Evolutionary conservation across 92 coral and sea anemone species (phyloP).

Genomic region (Blastomussa wellsi): DNA sequence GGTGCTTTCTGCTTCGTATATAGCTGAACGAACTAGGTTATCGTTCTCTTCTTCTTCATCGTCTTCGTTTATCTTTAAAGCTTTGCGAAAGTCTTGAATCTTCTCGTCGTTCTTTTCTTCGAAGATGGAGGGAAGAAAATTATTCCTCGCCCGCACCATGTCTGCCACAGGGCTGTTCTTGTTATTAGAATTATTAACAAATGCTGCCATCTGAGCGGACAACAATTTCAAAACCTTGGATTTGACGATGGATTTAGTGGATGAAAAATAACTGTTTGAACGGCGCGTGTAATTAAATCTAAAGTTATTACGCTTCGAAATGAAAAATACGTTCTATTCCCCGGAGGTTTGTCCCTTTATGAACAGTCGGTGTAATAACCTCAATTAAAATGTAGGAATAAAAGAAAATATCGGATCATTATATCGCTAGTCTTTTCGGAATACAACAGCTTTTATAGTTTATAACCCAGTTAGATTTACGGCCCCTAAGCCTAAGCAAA

Average conservation of each 20-base stretch:
- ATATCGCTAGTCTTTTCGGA: not conserved
- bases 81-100: constrained; percentile 58
- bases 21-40: constrained; percentile 6
- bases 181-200: constrained; percentile 1
- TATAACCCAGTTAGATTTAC: too few relatives aligned
- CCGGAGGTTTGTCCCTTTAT: constrained; percentile 5
- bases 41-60: constrained; percentile 1
- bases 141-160: constrained; percentile 19
- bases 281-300: not conserved
- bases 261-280: constrained; percentile 1
- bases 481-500: too few relatives aligned
- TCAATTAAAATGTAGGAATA: constrained; percentile 1
- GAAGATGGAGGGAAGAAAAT: constrained; percentile 50
- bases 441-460: not conserved
- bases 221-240: constrained; percentile 5
- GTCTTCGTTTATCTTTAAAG: constrained; percentile 39
- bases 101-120: constrained; percentile 57
- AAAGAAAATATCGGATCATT: not conserved
- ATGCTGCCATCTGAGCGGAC: constrained; percentile 15
- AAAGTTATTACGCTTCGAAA: constrained; percentile 7
- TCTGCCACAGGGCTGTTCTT: constrained; percentile 2
- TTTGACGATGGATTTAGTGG: constrained; percentile 16
- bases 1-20: not conserved
- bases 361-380: not conserved
- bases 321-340: not conserved